phyloP scores from a whole-genome alignment of 2,113 vertebrate genomes.

The Oreochromis niloticus region DNA sequence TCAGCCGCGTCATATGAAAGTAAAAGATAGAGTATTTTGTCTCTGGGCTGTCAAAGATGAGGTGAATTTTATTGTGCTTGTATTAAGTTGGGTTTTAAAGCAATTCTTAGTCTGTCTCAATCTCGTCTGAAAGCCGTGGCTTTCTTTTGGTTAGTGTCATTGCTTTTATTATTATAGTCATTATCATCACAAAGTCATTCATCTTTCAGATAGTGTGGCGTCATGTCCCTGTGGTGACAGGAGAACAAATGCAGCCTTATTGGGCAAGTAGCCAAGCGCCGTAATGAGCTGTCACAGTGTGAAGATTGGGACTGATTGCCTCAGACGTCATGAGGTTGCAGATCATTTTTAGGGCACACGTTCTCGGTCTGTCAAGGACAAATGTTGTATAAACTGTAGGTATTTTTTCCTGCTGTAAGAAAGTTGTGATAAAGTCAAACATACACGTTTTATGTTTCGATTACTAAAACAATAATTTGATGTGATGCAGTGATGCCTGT shows the following conservation, averaged over 20 bases:
- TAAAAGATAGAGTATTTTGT: neutral
- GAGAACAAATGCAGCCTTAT: conserved; percentile 65
- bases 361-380: conserved; percentile 50
- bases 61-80: neutral
- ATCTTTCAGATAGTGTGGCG: conserved; percentile 39
- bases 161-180: conserved; percentile 13
- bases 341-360: conserved; percentile 43
- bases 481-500: neutral
- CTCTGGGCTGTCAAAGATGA: neutral
- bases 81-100: neutral
- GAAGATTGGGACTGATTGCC: conserved; percentile 62
- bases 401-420: neutral
- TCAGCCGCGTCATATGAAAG: neutral
- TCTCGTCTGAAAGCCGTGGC: neutral
- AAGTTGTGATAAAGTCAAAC: neutral
- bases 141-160: neutral
- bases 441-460: neutral
- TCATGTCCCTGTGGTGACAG: conserved; percentile 44
- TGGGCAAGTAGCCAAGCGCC: conserved; percentile 75
- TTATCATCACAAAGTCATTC: conserved; percentile 39
- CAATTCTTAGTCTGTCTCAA: neutral
- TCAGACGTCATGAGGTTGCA: conserved; percentile 51
- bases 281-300: conserved; percentile 74
- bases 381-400: neutral
- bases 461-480: neutral